Evolutionary conservation across 2,888 invertebrate species (phyloP).

Genomic region (Norana najaformis): DNA sequence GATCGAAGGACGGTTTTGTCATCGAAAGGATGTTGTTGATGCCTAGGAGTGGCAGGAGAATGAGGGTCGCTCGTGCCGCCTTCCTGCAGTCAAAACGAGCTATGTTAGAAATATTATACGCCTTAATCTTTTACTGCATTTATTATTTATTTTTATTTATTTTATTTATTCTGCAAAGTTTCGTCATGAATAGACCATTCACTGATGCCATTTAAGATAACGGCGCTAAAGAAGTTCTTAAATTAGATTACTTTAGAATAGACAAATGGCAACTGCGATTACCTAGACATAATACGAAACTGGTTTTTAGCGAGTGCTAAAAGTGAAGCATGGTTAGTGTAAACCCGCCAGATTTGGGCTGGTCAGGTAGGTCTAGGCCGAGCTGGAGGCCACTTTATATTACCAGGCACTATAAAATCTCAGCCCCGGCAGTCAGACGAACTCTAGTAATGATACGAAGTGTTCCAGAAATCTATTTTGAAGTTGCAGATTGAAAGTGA

Average conservation of each 20-base stretch:
- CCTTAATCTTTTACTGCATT: too few species aligned
- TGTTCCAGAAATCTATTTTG: too few species aligned
- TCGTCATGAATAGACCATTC: background rate
- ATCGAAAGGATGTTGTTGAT: slow-evolving; percentile 65
- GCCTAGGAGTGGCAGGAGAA: slow-evolving; percentile 64
- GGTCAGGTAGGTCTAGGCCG: background rate
- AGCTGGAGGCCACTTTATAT: background rate
- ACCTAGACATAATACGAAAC: too few species aligned
- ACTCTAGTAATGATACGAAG: background rate
- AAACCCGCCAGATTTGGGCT: background rate
- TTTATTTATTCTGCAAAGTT: background rate
- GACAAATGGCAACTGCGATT: background rate
- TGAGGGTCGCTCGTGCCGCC: slow-evolving; percentile 65
- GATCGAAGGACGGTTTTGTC: slow-evolving; percentile 60
- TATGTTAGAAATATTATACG: background rate
- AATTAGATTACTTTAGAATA: background rate
- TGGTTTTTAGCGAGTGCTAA: background rate
- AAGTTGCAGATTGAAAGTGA: background rate
- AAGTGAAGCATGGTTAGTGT: background rate
- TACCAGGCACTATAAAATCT: background rate
- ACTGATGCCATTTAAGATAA: background rate
- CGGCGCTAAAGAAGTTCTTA: background rate
- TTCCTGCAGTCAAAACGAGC: slow-evolving; percentile 55
- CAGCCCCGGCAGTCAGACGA: background rate
- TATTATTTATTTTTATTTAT: background rate